Evolutionary conservation across 1,140 invertebrate genomes (phyloP), one percentile per base, ranked within the genome.

Genomic region (Plectrocnemia conspersa): DNA sequence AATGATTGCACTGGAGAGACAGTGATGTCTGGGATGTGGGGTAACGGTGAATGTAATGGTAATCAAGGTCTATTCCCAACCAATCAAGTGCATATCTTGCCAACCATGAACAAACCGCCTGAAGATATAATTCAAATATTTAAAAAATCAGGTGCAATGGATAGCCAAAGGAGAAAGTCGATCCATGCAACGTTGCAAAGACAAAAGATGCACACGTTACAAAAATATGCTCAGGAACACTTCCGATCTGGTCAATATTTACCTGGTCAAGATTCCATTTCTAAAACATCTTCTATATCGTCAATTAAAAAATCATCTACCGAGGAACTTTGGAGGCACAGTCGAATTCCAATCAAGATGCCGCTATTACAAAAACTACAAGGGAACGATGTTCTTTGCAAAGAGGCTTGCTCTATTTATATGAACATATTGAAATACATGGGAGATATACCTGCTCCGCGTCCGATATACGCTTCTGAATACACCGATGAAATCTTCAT

Each of bases 341-440:
- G 86, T 1, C 78, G 89, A 36, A 88, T 93, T 59, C 90, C 89
- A 1, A 73, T 97, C 3, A 85, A 87, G 64, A 82, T 86, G 61
- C 92, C 93, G 0, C 71, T 96, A n/a, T 72, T 97, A 7, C 86
- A 88, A 64, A 90, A 91, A 68, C 66, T 97, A 3, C 66, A 83
- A 44, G 81, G 82, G 40, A 83, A 90, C 64, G 84, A 89, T 55
- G 84, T 87, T 50, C 71, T 88, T 5, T 80, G 80, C 22, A 83
- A 88, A 65, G 82, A 86, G 65, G 86, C 91, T 1, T 76, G 87
- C 59, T 77, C 79, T 42, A 81, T 84, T 41, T 93, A 89, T 71
- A 79, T 82, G 63, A 84, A 82, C 64, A 89, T 92, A 64, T 73
- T 96, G n/a, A 94, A 91, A 73, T 97, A 96, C 68, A 97, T 96